These are phyloP conservation scores for Nycticryphes semicollaris DNA, from an alignment of 2,113 vertebrate species.

Conservation along the genomic window DNA sequence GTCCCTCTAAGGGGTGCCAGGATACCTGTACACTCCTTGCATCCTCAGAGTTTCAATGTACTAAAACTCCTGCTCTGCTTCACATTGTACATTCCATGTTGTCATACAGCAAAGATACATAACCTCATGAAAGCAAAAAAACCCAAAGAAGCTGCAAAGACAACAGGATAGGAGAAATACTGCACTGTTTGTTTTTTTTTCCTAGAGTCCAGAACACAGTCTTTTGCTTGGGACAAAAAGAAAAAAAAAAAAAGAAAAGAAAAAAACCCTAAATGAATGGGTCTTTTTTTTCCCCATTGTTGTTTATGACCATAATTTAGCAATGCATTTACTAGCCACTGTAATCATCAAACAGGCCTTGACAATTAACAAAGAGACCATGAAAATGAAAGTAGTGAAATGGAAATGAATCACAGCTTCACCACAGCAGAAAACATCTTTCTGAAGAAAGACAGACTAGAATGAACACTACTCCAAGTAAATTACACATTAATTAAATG, in stretches of 20 bases:
- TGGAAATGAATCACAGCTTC: constrained; percentile 67
- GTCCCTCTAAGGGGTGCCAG: neutral
- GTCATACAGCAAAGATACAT: neutral
- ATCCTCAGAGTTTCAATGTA: neutral
- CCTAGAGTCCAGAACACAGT: neutral
- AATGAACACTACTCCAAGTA: constrained; percentile 51
- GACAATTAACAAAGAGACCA: constrained; percentile 66
- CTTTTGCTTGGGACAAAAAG: neutral
- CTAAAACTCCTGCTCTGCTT: neutral
- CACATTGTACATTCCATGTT: neutral
- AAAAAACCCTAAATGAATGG: neutral
- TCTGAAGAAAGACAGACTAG: constrained; percentile 54
- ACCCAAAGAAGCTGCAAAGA: neutral
- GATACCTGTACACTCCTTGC: neutral
- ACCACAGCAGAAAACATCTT: constrained; percentile 62
- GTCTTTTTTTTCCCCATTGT: constrained; percentile 2
- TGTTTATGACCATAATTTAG: constrained; percentile 62
- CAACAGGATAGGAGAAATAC: neutral
- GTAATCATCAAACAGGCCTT: constrained; percentile 62
- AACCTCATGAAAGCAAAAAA: neutral
- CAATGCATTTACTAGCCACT: constrained; percentile 57
- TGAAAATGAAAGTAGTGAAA: constrained; percentile 65
- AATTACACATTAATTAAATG: constrained; percentile 70
- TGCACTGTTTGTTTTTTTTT: neutral
- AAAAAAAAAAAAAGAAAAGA: neutral